Percentiles rank a stretch among this genome's conserved stretches.
These are phyloP conservation scores for Balearica regulorum DNA, from an alignment of 2,797 vertebrate species.

Conservation along the genomic window DNA sequence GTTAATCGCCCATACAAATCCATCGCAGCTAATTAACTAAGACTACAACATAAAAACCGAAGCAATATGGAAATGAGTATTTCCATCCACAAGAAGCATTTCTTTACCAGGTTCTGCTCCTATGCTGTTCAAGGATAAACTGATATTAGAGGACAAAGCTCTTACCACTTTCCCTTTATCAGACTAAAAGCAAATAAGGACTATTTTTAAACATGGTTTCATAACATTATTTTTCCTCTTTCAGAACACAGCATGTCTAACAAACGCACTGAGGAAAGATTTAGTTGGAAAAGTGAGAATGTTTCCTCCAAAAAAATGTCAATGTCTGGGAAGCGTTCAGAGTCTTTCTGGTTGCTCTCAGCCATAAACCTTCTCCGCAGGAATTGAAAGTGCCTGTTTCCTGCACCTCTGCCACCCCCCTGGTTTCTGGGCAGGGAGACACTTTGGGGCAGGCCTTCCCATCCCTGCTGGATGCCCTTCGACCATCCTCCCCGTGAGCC, in stretches of 20 bases:
- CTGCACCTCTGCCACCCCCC: not conserved
- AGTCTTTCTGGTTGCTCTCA: not conserved
- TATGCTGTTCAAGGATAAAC: not conserved
- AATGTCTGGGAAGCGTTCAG: not conserved
- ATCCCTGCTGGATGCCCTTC: too few species aligned
- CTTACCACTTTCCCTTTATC: not conserved
- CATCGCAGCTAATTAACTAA: not conserved
- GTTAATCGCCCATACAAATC: not conserved
- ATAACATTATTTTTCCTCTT: not conserved
- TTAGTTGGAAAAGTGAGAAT: not conserved
- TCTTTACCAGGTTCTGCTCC: not conserved
- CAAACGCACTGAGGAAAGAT: not conserved
- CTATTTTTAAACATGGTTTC: not conserved
- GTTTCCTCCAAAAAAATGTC: not conserved
- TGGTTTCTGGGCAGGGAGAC: not conserved
- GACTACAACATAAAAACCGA: not conserved
- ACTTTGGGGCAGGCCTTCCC: not conserved
- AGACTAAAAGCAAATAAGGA: not conserved
- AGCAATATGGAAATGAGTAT: not conserved
- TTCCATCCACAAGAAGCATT: not conserved
- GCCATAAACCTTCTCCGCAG: not conserved
- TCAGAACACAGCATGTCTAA: not conserved
- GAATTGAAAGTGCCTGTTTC: not conserved
- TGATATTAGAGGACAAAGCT: not conserved
- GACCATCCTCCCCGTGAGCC: not conserved